Evolutionary conservation across 2,888 invertebrate species (phyloP).

Genomic region (Amitus sp.): DNA sequence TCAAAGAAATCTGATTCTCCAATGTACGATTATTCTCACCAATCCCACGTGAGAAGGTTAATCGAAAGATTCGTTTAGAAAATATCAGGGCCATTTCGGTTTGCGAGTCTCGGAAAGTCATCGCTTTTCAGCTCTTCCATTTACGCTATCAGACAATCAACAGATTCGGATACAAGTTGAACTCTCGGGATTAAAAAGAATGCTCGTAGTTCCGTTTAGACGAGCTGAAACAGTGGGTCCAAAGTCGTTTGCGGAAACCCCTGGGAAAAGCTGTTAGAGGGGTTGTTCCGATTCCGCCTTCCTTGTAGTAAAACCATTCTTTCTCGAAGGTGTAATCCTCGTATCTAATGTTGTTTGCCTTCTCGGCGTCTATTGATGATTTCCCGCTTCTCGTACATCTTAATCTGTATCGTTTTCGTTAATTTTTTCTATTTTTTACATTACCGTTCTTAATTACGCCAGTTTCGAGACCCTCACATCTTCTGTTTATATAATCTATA

Average conservation of each 20-base stretch:
- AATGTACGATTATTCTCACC: constrained; percentile 1
- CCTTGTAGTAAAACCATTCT: constrained; percentile 39
- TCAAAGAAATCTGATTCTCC: neutral
- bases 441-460: neutral
- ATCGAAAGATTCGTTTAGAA: no score
- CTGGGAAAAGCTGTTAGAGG: constrained; percentile 41
- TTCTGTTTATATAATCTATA: no score
- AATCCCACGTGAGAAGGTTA: no score
- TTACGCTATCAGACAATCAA: constrained; percentile 41
- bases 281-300: constrained; percentile 37
- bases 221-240: constrained; percentile 42
- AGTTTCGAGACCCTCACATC: no score
- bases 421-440: constrained; percentile 20
- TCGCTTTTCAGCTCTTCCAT: constrained; percentile 34
- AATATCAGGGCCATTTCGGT: no score
- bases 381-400: constrained; percentile 38
- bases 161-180: constrained; percentile 43
- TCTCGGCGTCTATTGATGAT: constrained; percentile 48
- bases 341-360: constrained; percentile 47
- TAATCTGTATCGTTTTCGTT: constrained; percentile 36
- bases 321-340: constrained; percentile 43
- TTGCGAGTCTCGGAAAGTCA: constrained; percentile 37
- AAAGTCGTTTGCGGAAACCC: constrained; percentile 41
- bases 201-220: constrained; percentile 42
- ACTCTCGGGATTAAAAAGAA: constrained; percentile 47